Evolutionary conservation across 2,888 invertebrate genomes (phyloP).

Genomic region (Chorisops tibialis): DNA sequence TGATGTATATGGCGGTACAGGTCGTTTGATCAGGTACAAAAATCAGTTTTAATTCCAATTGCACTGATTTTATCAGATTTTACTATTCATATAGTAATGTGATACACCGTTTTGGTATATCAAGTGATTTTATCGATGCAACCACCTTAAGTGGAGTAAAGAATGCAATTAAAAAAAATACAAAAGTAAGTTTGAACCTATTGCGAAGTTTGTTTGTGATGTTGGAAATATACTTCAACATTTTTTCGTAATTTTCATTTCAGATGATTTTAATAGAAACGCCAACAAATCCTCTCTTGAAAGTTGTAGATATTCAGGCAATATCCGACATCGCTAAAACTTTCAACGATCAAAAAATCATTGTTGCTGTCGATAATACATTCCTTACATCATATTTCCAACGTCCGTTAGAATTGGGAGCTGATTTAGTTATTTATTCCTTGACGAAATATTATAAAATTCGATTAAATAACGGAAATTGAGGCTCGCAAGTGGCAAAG

Average conservation of each 20-base stretch:
- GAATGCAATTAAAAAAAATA: constrained; percentile 72
- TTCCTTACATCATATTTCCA: constrained; percentile 89
- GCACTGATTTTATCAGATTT: background rate
- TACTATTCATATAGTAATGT: constrained; percentile 59
- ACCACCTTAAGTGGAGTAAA: constrained; percentile 64
- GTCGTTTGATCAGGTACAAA: constrained; percentile 69
- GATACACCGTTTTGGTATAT: constrained; percentile 65
- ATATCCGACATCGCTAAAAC: constrained; percentile 62
- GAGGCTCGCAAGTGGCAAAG: constrained; percentile 71
- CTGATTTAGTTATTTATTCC: constrained; percentile 88
- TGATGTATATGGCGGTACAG: constrained; percentile 94
- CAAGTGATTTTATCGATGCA: constrained; percentile 74
- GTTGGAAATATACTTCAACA: constrained; percentile 2
- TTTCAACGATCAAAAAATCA: constrained; percentile 50
- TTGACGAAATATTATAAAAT: constrained; percentile 97
- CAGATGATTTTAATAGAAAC: constrained; percentile 91
- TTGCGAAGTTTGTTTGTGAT: background rate
- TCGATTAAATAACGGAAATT: no score
- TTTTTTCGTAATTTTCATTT: constrained; percentile 33
- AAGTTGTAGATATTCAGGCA: constrained; percentile 81
- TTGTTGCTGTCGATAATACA: constrained; percentile 88
- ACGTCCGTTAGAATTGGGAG: constrained; percentile 85
- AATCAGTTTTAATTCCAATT: constrained; percentile 36
- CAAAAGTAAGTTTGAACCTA: constrained; percentile 69
- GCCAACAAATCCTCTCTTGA: constrained; percentile 92